Percentiles rank a stretch among this genome's conserved stretches.
Conservation (phyloP, 1,140 invertebrate genomes). For the Aphidius ervi region DNA sequence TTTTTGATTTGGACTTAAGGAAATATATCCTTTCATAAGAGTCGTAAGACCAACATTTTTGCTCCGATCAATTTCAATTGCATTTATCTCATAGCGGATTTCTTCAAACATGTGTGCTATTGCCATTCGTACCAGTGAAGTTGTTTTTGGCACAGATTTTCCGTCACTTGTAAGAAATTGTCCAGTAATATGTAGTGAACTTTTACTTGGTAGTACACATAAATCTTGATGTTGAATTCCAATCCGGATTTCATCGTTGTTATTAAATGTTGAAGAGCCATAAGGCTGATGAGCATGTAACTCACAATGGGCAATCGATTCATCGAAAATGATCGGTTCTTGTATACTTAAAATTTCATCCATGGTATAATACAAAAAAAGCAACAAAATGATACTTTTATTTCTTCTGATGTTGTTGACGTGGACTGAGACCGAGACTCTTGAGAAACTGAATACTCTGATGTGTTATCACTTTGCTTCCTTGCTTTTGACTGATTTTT, state of each 20-base stretch:
- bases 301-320: slow-evolving; percentile 37
- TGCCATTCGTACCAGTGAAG: too few species aligned
- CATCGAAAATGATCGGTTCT: slow-evolving; percentile 26
- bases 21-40: slow-evolving; percentile 43
- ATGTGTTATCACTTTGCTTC: background rate
- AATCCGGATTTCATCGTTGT: slow-evolving; percentile 10
- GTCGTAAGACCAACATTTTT: too few species aligned
- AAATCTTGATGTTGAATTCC: slow-evolving; percentile 39
- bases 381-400: background rate
- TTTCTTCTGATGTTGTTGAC: background rate
- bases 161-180: slow-evolving; percentile 27
- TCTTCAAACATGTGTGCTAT: too few species aligned
- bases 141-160: too few species aligned
- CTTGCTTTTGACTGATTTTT: background rate
- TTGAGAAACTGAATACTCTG: slow-evolving; percentile 1
- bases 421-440: background rate
- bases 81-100: too few species aligned
- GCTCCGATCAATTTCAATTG: too few species aligned
- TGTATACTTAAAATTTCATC: slow-evolving; percentile 26
- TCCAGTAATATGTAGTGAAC: slow-evolving; percentile 38
- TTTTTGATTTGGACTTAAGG: slow-evolving; percentile 28
- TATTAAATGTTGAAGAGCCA: slow-evolving; percentile 1
- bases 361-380: slow-evolving; percentile 12
- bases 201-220: slow-evolving; percentile 35
- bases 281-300: slow-evolving; percentile 26